Evolutionary conservation across 2,888 invertebrate genomes (phyloP).

Genomic region (Esperia sulphurella): DNA sequence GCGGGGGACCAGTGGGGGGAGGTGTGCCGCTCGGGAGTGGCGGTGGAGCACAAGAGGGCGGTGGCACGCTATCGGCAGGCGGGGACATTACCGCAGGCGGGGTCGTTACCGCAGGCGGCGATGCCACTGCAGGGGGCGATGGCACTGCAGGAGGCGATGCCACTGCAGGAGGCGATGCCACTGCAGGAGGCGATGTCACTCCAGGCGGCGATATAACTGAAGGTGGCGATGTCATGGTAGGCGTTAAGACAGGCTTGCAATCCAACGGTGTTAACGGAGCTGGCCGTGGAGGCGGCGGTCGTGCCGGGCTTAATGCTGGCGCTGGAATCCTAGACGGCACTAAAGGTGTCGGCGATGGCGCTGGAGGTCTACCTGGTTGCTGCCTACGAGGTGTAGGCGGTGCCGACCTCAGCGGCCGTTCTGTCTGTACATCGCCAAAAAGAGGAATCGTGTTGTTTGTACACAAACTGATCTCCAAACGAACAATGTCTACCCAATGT

Average conservation of each 20-base stretch:
- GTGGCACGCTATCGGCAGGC: conserved; percentile 79
- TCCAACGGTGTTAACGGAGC: conserved; percentile 23
- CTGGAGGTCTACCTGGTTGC: conserved; percentile 81
- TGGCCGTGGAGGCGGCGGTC: conserved; percentile 64
- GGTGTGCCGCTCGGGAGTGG: conserved; percentile 54
- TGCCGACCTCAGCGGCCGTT: conserved; percentile 62
- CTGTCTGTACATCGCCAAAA: conserved; percentile 65
- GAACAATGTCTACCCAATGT: conserved; percentile 90
- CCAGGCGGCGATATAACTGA: conserved; percentile 18
- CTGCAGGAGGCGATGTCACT: conserved; percentile 71
- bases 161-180: neutral
- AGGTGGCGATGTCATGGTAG: neutral
- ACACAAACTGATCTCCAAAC: conserved; percentile 90
- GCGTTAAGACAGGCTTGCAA: neutral
- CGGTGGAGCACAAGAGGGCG: conserved; percentile 83
- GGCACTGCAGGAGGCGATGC: neutral
- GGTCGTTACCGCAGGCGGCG: neutral
- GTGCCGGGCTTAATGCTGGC: conserved; percentile 63
- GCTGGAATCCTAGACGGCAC: conserved; percentile 65
- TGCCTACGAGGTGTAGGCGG: conserved; percentile 73
- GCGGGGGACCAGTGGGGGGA: conserved; percentile 57
- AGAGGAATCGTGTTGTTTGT: conserved; percentile 91
- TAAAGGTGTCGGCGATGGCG: conserved; percentile 75
- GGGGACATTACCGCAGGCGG: conserved; percentile 56
- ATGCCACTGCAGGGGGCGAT: neutral